Conservation (phyloP, 2,113 vertebrate genomes). For the Odontesthes bonariensis region DNA sequence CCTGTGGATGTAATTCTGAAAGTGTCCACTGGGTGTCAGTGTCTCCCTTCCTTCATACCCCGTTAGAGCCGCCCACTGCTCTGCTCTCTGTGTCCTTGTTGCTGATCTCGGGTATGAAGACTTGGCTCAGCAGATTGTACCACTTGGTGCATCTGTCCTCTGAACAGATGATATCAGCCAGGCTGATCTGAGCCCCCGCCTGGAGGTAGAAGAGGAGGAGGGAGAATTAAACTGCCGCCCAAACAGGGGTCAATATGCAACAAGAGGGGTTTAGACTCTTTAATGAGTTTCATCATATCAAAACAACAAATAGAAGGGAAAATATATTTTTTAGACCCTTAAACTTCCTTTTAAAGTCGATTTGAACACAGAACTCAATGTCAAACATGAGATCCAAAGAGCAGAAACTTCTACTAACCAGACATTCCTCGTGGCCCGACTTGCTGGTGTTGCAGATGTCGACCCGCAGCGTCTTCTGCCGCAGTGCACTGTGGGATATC, state of each 20-base stretch:
- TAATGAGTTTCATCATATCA: too few species aligned
- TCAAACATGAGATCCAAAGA: too few species aligned
- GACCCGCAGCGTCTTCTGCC: slow-evolving; percentile 93
- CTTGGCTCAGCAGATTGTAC: slow-evolving; percentile 94
- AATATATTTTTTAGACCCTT: too few species aligned
- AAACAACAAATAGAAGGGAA: background rate
- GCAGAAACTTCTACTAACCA: slow-evolving; percentile 86
- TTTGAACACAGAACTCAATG: too few species aligned
- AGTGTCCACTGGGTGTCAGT: background rate
- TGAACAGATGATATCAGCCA: slow-evolving; percentile 89
- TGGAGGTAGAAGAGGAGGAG: slow-evolving; percentile 49
- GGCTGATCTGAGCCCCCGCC: slow-evolving; percentile 96
- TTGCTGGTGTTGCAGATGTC: slow-evolving; percentile 88
- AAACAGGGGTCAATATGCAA: too few species aligned
- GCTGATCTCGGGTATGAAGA: slow-evolving; percentile 85
- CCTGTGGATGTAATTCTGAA: background rate
- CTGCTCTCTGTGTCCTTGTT: slow-evolving; percentile 74
- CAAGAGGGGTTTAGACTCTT: too few species aligned
- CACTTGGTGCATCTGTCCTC: slow-evolving; percentile 89
- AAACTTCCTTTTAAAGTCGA: background rate
- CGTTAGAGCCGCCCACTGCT: background rate
- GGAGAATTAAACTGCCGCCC: too few species aligned
- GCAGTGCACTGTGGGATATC: slow-evolving; percentile 87
- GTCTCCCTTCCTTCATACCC: slow-evolving; percentile 22
- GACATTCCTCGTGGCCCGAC: slow-evolving; percentile 89